Conservation (phyloP, 2,797 vertebrate genomes). For the Simalia tracyae region DNA sequence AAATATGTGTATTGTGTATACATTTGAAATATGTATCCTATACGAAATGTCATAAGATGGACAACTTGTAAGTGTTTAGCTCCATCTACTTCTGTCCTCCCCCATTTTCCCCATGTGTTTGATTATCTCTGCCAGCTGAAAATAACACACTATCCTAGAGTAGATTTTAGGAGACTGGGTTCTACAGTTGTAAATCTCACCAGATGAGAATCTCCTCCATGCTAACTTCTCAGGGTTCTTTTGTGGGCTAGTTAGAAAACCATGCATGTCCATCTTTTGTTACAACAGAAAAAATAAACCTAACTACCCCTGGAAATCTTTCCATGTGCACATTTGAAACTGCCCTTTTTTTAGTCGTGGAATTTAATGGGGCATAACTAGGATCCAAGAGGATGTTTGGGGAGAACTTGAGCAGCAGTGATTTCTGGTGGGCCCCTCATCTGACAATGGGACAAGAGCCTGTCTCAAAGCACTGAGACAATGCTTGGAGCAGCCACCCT, state of each 20-base stretch:
- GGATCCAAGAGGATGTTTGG: neutral
- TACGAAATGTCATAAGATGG: neutral
- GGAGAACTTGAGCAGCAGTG: neutral
- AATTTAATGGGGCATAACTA: neutral
- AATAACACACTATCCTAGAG: neutral
- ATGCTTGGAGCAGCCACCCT: neutral
- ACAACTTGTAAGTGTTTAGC: neutral
- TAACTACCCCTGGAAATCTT: neutral
- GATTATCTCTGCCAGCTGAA: neutral
- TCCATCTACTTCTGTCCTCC: neutral
- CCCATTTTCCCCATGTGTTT: neutral
- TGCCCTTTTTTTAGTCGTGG: neutral
- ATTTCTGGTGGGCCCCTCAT: neutral
- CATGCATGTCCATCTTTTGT: neutral
- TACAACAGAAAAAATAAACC: neutral
- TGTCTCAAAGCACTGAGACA: too few relatives aligned
- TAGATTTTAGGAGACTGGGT: neutral
- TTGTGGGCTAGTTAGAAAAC: neutral
- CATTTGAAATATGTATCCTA: neutral
- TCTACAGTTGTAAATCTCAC: neutral
- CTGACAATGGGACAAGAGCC: neutral
- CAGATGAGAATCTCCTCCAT: neutral
- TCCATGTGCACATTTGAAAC: neutral
- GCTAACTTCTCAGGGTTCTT: neutral
- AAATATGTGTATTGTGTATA: neutral